Conservation (phyloP, 2,797 vertebrate genomes). For the Oophaga sylvatica region DNA sequence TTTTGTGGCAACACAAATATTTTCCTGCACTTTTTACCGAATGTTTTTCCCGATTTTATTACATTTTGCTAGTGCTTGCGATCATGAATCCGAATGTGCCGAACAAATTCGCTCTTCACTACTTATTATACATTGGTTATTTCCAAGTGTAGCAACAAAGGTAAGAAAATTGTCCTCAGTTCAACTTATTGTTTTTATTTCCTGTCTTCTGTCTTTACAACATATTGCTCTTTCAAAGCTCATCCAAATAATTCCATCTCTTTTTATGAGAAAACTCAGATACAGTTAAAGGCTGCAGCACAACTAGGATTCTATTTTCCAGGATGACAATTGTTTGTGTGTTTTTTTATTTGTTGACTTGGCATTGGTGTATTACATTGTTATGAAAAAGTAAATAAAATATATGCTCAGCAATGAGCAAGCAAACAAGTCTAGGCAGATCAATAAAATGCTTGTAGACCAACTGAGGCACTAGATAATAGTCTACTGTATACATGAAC, state of each 20-base stretch:
- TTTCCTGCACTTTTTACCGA: no score
- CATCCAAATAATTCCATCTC: constrained; percentile 18
- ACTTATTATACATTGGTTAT: no score
- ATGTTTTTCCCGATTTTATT: no score
- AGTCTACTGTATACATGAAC: constrained; percentile 53
- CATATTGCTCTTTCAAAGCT: not conserved
- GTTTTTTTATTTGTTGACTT: constrained; percentile 44
- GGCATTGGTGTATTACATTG: constrained; percentile 34
- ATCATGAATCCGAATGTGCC: no score
- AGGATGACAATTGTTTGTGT: constrained; percentile 25
- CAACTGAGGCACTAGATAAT: constrained; percentile 40
- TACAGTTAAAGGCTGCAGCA: not conserved
- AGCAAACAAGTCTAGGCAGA: constrained; percentile 32
- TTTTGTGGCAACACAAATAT: no score
- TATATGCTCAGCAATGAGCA: constrained; percentile 48
- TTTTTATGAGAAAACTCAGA: constrained; percentile 2
- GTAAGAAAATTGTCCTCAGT: no score
- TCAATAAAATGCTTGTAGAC: constrained; percentile 59
- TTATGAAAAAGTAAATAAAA: constrained; percentile 47
- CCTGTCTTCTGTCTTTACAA: not conserved
- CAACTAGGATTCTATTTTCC: not conserved
- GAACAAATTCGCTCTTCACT: no score
- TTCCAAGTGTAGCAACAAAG: no score
- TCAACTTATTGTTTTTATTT: not conserved
- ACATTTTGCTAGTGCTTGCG: no score